These are phyloP conservation scores for Sebastes diaconus DNA, from an alignment of 2,797 vertebrate species.

Conservation along the genomic window DNA sequence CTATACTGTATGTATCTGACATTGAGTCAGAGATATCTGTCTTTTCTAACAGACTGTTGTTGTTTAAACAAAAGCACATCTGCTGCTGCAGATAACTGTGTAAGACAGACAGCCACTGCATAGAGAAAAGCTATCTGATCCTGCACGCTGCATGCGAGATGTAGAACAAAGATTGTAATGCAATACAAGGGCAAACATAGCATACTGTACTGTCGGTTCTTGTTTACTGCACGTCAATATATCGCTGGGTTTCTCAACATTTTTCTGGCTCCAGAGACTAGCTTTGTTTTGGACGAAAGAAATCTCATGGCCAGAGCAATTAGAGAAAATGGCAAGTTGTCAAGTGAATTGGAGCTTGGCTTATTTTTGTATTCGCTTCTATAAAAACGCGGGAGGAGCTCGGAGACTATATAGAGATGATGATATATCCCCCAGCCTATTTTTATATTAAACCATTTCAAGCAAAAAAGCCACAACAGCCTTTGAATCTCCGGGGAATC, in stretches of 20 bases:
- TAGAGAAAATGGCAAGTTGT: conserved; percentile 18
- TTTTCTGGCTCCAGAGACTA: background rate
- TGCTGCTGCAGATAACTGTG: conserved; percentile 27
- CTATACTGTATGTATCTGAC: background rate
- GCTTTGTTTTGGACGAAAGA: background rate
- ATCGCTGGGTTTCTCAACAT: conserved; percentile 6
- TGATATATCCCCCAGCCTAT: background rate
- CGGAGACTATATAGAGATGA: conserved; percentile 4
- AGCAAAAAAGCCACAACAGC: conserved; percentile 23
- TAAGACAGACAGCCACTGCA: conserved; percentile 8
- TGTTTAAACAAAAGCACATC: conserved; percentile 26
- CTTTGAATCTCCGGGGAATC: conserved; percentile 1
- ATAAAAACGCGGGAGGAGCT: background rate
- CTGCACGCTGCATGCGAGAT: background rate
- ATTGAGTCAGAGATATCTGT: background rate
- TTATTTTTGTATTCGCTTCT: background rate
- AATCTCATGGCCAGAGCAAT: conserved; percentile 19
- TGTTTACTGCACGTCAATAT: conserved; percentile 1
- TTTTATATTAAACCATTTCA: conserved; percentile 38
- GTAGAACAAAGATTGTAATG: conserved; percentile 17
- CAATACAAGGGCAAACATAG: conserved; percentile 22
- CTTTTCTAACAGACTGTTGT: background rate
- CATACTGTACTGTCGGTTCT: conserved; percentile 1
- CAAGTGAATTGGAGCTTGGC: conserved; percentile 9
- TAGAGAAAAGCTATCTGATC: conserved; percentile 22